Evolutionary conservation across 2,888 invertebrate genomes (phyloP).

Genomic region (Drosophila cognata): DNA sequence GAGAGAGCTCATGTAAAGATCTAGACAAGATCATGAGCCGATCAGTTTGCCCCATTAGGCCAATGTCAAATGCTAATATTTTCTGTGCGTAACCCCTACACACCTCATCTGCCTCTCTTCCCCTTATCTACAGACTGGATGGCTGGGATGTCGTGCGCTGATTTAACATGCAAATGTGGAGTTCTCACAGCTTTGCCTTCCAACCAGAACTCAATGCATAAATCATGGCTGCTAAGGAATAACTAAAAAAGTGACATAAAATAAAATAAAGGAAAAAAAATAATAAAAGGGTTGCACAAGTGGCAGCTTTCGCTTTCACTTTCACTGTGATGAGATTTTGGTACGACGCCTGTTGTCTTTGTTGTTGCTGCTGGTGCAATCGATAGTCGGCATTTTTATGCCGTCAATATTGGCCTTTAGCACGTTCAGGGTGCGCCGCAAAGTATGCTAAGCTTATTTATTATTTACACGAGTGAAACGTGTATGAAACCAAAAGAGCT

Average conservation of each 20-base stretch:
- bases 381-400: constrained; percentile 65
- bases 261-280: constrained; percentile 14
- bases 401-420: constrained; percentile 55
- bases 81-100: constrained; percentile 1
- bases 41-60: constrained; percentile 38
- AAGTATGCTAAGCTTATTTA: constrained; percentile 79
- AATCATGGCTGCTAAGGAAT: constrained; percentile 55
- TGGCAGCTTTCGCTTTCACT: constrained; percentile 73
- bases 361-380: constrained; percentile 58
- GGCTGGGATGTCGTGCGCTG: constrained; percentile 19
- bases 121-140: not conserved
- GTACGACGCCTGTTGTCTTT: constrained; percentile 7
- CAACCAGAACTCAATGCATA: constrained; percentile 60
- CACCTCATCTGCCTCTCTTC: not conserved
- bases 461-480: constrained; percentile 81
- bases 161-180: constrained; percentile 68
- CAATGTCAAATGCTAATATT: constrained; percentile 51
- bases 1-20: not conserved
- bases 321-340: constrained; percentile 58
- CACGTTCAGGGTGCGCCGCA: constrained; percentile 66
- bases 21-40: constrained; percentile 18
- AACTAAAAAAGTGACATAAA: constrained; percentile 18
- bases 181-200: constrained; percentile 49
- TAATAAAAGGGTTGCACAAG: constrained; percentile 70
- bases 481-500: constrained; percentile 69